These are phyloP conservation scores for Chelonus insularis DNA, from an alignment of 1,140 invertebrate species.

Conservation along the genomic window DNA sequence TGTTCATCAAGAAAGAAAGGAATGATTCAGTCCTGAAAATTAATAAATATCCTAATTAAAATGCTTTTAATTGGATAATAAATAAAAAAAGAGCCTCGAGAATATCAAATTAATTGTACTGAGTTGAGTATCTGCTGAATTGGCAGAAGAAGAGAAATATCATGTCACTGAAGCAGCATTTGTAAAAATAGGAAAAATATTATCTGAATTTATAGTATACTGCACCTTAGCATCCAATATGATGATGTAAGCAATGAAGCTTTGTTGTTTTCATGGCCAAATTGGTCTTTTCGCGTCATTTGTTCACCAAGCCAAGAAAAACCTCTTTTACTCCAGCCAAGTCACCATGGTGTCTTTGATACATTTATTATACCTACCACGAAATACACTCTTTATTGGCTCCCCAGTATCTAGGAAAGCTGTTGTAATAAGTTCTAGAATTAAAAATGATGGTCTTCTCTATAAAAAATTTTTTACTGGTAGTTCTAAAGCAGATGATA, in stretches of 20 bases:
- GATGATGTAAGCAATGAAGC: neutral
- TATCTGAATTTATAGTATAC: neutral
- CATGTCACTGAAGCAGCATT: neutral
- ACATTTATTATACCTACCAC: constrained; percentile 29
- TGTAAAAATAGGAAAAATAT: neutral
- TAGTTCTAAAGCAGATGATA: too few relatives aligned
- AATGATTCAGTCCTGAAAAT: too few relatives aligned
- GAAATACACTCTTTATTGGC: constrained; percentile 26
- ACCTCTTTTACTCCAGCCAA: constrained; percentile 35
- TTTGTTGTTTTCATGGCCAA: constrained; percentile 43
- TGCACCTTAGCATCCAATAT: neutral
- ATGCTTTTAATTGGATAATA: too few relatives aligned
- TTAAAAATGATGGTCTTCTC: too few relatives aligned
- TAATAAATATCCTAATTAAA: too few relatives aligned
- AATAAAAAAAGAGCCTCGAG: neutral
- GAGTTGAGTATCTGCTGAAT: neutral
- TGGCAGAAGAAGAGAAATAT: constrained; percentile 2
- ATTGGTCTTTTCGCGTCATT: constrained; percentile 28
- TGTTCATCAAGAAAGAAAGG: too few relatives aligned
- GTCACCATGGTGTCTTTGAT: constrained; percentile 39
- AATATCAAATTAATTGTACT: neutral
- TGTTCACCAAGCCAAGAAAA: constrained; percentile 14
- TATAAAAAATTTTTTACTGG: too few relatives aligned
- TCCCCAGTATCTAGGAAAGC: neutral
- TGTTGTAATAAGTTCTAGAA: neutral